Percentiles rank a stretch among this genome's conserved stretches.
These are phyloP conservation scores for Dioctria rufipes DNA, from an alignment of 2,888 invertebrate species.

Conservation along the genomic window DNA sequence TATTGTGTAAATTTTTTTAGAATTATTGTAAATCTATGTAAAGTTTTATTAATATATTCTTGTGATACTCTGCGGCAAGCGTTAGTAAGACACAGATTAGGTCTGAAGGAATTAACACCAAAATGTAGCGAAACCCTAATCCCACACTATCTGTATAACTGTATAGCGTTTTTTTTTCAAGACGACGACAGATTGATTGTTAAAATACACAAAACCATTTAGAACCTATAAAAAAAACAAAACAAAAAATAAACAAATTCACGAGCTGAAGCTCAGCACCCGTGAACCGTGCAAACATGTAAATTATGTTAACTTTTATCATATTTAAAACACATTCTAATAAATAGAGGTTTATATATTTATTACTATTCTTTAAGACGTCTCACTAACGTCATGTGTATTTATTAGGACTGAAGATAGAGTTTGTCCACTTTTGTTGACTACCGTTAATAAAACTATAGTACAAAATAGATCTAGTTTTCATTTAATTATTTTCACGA, in stretches of 20 bases:
- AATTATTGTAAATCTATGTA: slow-evolving; percentile 29
- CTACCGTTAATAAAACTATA: slow-evolving; percentile 49
- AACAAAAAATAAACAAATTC: neutral
- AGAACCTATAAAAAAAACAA: neutral
- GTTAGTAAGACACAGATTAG: slow-evolving; percentile 18
- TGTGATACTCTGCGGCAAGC: slow-evolving; percentile 48
- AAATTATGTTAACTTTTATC: slow-evolving; percentile 45
- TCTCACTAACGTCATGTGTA: slow-evolving; percentile 47
- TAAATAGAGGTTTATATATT: slow-evolving; percentile 50
- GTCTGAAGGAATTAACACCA: slow-evolving; percentile 9
- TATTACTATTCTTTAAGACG: slow-evolving; percentile 45
- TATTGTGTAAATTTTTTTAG: slow-evolving; percentile 44
- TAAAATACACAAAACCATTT: neutral
- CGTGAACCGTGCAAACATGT: slow-evolving; percentile 14
- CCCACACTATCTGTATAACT: neutral
- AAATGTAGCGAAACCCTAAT: neutral
- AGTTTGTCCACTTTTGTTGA: slow-evolving; percentile 50
- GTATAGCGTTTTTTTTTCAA: neutral
- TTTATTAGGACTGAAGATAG: slow-evolving; percentile 48
- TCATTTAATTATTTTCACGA: neutral
- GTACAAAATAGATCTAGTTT: slow-evolving; percentile 9
- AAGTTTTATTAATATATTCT: slow-evolving; percentile 38
- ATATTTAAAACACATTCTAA: slow-evolving; percentile 49
- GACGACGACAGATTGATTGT: neutral
- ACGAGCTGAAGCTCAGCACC: neutral